Percentiles rank a stretch among this genome's conserved stretches.
These are phyloP conservation scores for Lymantria monacha DNA, from an alignment of 2,888 invertebrate genomes.

Conservation along the genomic window DNA sequence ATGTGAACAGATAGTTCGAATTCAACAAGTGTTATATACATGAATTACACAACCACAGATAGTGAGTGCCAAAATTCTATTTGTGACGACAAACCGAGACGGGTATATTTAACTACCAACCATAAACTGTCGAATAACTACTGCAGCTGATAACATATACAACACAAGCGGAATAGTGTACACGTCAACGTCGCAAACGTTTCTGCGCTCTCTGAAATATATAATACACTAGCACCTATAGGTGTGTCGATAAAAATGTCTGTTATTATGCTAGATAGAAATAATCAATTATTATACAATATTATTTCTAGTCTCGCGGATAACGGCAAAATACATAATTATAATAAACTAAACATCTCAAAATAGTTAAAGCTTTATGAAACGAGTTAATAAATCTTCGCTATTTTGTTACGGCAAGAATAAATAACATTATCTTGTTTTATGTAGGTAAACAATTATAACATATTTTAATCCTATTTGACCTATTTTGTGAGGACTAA, in stretches of 20 bases:
- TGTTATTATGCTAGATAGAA: not conserved
- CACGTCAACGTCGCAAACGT: conserved; percentile 1
- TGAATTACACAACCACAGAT: conserved; percentile 79
- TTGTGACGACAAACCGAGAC: conserved; percentile 79
- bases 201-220: not conserved
- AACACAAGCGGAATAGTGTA: conserved; percentile 38
- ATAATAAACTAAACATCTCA: not conserved
- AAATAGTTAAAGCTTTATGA: conserved; percentile 36
- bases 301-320: not conserved
- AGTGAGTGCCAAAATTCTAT: conserved; percentile 82
- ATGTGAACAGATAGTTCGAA: conserved; percentile 61
- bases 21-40: conserved; percentile 75
- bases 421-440: no score
- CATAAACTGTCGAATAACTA: conserved; percentile 77
- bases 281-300: not conserved
- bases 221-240: not conserved
- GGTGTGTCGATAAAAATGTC: not conserved
- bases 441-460: no score
- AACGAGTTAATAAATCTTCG: no score
- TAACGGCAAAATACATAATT: not conserved
- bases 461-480: no score
- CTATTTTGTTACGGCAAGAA: no score
- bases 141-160: conserved; percentile 55
- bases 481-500: no score
- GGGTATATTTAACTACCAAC: conserved; percentile 80